Conservation (phyloP, 2,797 vertebrate species). For the Propithecus perrieri region DNA sequence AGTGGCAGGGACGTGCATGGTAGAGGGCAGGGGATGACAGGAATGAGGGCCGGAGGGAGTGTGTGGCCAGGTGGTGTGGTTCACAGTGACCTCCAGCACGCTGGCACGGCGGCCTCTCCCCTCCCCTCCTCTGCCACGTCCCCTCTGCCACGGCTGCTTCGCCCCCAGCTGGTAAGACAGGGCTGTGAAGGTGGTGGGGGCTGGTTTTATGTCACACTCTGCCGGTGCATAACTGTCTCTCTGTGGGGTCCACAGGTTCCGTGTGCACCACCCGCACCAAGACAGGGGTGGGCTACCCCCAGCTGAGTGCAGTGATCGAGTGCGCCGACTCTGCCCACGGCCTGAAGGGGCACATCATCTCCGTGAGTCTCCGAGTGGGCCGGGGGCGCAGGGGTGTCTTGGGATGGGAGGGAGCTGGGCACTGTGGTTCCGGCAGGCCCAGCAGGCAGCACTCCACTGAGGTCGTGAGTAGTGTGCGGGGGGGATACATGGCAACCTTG, state of each 20-base stretch:
- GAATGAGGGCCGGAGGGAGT: background rate
- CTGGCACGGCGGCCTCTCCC: no score
- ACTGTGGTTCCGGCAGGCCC: accelerated
- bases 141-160: accelerated
- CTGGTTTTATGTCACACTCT: accelerated
- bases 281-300: constrained; percentile 98
- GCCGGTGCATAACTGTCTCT: background rate
- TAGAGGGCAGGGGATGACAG: accelerated
- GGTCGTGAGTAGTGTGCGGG: accelerated
- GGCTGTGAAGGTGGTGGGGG: background rate
- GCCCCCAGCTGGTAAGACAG: accelerated
- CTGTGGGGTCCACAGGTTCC: constrained; percentile 88
- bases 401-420: background rate
- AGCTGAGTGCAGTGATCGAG: constrained; percentile 98
- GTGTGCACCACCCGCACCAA: constrained; percentile 99
- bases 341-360: constrained; percentile 99
- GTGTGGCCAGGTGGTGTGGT: background rate
- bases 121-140: accelerated
- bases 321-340: constrained; percentile 98
- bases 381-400: background rate
- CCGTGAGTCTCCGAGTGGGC: constrained; percentile 86
- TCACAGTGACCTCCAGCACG: accelerated
- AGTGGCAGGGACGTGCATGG: background rate
- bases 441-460: accelerated
- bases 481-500: accelerated